These are phyloP conservation scores for Bombus breviceps DNA, from an alignment of 1,140 invertebrate genomes.

Conservation along the genomic window DNA sequence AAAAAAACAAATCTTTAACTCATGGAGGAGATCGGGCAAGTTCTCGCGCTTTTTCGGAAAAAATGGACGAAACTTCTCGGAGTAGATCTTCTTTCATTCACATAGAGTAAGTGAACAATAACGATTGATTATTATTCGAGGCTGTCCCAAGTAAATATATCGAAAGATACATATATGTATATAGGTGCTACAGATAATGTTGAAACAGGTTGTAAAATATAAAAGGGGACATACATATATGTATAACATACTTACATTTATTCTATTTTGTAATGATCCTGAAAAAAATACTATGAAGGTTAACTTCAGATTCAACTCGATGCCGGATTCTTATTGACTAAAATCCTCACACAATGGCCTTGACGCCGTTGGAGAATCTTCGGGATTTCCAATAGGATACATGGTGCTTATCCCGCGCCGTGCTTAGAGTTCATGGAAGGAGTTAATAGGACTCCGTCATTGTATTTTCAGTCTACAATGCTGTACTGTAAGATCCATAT, in stretches of 20 bases:
- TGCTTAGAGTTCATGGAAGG: no score
- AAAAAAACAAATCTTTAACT: conserved; percentile 28
- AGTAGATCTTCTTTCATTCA: conserved; percentile 63
- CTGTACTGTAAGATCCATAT: background rate
- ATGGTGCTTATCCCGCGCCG: no score
- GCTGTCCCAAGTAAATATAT: background rate
- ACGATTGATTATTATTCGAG: background rate
- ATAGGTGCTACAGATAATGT: no score
- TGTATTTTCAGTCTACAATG: background rate
- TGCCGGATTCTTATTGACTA: no score
- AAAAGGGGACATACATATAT: no score
- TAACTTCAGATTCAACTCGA: no score
- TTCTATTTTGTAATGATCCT: no score
- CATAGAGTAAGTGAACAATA: conserved; percentile 67
- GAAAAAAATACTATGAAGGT: background rate
- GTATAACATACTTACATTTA: no score
- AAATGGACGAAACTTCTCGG: conserved; percentile 64
- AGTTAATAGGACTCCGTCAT: background rate
- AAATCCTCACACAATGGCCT: no score
- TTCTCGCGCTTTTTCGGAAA: conserved; percentile 65
- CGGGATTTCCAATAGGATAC: no score
- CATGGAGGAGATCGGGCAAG: conserved; percentile 56
- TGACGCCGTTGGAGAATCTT: no score
- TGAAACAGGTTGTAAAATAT: no score
- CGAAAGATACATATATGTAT: background rate